These are phyloP conservation scores for Opisthocomus hoazin DNA, from an alignment of 2,113 vertebrate genomes.

Conservation along the genomic window DNA sequence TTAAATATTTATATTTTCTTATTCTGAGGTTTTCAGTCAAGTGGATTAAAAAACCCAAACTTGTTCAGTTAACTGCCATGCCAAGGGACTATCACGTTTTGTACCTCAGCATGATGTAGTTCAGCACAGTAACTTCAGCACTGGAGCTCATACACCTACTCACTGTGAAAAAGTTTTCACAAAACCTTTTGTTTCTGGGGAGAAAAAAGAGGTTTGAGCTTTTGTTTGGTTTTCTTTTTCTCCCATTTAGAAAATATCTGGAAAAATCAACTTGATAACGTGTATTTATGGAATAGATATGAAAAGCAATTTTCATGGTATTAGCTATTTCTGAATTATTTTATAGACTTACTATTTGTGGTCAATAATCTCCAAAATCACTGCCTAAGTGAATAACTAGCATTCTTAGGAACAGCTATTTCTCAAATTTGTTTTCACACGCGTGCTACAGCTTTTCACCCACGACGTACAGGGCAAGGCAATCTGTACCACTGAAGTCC, in stretches of 20 bases:
- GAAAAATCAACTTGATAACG: not conserved
- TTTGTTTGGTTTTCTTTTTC: not conserved
- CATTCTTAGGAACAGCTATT: not conserved
- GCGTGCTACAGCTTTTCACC: not conserved
- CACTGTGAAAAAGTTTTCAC: not conserved
- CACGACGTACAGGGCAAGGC: not conserved
- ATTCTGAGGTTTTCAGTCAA: not conserved
- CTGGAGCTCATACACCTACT: not conserved
- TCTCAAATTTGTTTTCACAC: not conserved
- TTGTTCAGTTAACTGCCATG: not conserved
- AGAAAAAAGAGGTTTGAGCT: too few species aligned
- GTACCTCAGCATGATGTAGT: not conserved
- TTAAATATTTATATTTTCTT: not conserved
- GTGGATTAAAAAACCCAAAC: not conserved
- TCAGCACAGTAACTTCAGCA: not conserved
- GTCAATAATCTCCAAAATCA: not conserved
- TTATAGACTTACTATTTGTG: not conserved
- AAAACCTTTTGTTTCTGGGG: not conserved
- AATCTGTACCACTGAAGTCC: not conserved
- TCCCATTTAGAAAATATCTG: not conserved
- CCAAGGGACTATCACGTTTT: not conserved
- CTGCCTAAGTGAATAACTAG: not conserved
- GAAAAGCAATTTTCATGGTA: not conserved
- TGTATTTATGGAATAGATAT: not conserved
- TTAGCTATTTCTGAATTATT: not conserved